A percentile compares a stretch with the other conserved stretches of the same genome.
Evolutionary conservation across 2,113 vertebrate species (phyloP).

Genomic region (Empidonax traillii): DNA sequence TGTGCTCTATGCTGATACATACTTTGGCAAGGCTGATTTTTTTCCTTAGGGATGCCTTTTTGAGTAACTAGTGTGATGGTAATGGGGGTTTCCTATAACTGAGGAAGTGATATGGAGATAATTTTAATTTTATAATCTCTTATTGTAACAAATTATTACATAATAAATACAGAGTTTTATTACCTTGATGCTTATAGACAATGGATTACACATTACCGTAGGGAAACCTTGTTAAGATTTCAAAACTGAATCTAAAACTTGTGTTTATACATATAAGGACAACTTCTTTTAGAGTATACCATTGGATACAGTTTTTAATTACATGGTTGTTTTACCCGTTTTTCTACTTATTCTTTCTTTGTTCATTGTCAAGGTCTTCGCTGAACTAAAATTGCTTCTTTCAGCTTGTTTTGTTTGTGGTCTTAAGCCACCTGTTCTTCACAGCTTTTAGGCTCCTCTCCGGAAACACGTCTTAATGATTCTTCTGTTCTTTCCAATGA

Average conservation of each 20-base stretch:
- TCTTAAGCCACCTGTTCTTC: background rate
- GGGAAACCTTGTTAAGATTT: background rate
- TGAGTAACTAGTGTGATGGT: background rate
- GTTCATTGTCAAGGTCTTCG: background rate
- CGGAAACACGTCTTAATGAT: background rate
- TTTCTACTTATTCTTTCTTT: background rate
- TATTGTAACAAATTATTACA: background rate
- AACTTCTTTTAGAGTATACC: background rate
- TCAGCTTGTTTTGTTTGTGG: background rate
- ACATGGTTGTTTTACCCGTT: background rate
- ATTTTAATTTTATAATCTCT: background rate
- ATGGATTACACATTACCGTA: background rate
- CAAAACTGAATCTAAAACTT: background rate
- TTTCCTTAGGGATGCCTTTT: background rate
- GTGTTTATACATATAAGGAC: background rate
- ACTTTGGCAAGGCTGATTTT: background rate
- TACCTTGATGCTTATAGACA: background rate
- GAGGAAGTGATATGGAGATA: background rate
- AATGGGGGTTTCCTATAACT: background rate
- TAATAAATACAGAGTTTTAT: background rate
- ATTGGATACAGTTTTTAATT: background rate
- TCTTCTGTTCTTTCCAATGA: background rate
- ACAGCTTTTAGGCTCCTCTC: background rate
- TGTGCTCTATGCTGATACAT: background rate
- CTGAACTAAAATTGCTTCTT: background rate